Base-by-base conservation (phyloP, 2,888 invertebrate genomes). In the Masnerella sp. region DNA sequence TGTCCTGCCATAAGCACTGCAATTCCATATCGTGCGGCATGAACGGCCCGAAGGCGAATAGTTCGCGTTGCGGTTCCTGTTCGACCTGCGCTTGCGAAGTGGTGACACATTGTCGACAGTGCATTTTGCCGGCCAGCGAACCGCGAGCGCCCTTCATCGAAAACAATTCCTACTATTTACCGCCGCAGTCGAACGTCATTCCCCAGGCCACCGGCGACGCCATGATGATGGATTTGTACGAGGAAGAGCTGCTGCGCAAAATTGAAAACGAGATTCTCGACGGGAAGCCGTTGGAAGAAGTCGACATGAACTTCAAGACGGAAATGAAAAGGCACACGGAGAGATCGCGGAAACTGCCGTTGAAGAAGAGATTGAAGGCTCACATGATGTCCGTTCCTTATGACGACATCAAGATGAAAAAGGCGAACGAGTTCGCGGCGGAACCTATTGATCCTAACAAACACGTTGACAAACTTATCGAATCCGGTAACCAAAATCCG, bases 351-450 rank as follows among this genome's bases (percentile, higher is more conserved):
- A 86, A 83, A 40, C 54, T 87, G 40, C 87, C 87, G 2, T 69
- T 85, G 9, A 87, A 87, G 49, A 87, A 87, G 58, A 78, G 87
- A 32, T 67, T 83, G 11, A 85, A 82, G 36, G 84, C 81, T 1
- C 80, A 81, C 9, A 77, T 78, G 12, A 81, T 83, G 77, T 67
- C 82, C 0, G n/a, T n/a, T n/a, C n/a, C n/a, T n/a, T 61, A 76
- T 83, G 17, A 82, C n/a, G n/a, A n/a, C n/a, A n/a, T n/a, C n/a
- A n/a, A n/a, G n/a, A n/a, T n/a, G 82, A 47, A 14, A 14, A 52
- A 73, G 0, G 1, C 77, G n/a, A 67, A 77, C 11, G 25, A 77
- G 76, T 14, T 82, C 83, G 34, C n/a, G 11, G 36, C 32, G 2
- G 15, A 45, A 17, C 3, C 22, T 5, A 34, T 8, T 8, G 8